Conservation (phyloP, 1,140 invertebrate genomes). For the Camponotus pennsylvanicus region DNA sequence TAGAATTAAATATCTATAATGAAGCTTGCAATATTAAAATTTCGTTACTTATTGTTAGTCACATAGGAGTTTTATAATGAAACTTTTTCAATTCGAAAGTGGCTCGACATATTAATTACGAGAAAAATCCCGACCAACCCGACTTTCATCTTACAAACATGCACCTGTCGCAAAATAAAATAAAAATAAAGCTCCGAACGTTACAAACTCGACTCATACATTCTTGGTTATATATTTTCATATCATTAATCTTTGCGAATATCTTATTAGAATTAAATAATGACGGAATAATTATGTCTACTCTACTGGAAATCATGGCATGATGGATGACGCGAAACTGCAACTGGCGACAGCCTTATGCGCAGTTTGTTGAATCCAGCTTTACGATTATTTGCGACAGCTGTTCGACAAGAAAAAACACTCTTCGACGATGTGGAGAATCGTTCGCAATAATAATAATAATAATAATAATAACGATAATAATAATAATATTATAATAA, state of each 20-base stretch:
- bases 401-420: slow-evolving; percentile 38
- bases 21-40: neutral
- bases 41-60: neutral
- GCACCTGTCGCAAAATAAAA: slow-evolving; percentile 26
- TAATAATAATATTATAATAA: neutral
- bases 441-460: slow-evolving; percentile 18
- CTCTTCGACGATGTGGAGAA: neutral
- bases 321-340: slow-evolving; percentile 38
- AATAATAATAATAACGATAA: neutral
- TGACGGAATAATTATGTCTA: slow-evolving; percentile 55
- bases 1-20: neutral
- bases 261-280: slow-evolving; percentile 46
- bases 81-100: slow-evolving; percentile 14
- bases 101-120: slow-evolving; percentile 30
- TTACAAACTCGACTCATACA: neutral
- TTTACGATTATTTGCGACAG: slow-evolving; percentile 62
- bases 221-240: neutral
- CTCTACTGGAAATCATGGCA: slow-evolving; percentile 49
- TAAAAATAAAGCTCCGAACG: slow-evolving; percentile 9
- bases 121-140: slow-evolving; percentile 8
- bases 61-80: neutral
- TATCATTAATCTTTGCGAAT: slow-evolving; percentile 44
- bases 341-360: slow-evolving; percentile 41
- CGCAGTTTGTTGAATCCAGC: slow-evolving; percentile 33
- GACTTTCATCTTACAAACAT: neutral